These are phyloP conservation scores for Potorous gilbertii DNA, from an alignment of 2,797 vertebrate species.

Conservation along the genomic window DNA sequence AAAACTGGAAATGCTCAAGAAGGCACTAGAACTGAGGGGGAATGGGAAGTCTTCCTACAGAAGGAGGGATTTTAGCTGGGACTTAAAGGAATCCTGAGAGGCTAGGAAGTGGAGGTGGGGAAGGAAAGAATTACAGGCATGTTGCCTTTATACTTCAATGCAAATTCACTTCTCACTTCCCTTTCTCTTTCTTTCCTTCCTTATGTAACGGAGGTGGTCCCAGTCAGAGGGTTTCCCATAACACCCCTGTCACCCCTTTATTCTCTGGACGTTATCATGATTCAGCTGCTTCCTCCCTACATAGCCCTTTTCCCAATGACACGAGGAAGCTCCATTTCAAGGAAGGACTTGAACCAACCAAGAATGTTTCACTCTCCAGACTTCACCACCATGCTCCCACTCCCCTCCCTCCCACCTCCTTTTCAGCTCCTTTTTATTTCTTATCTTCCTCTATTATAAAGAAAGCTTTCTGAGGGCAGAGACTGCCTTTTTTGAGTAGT, in stretches of 20 bases:
- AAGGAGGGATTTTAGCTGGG: neutral
- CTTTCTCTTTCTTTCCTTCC: constrained; percentile 52
- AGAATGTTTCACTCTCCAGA: neutral
- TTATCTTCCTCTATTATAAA: neutral
- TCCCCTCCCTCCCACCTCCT: neutral
- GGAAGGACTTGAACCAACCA: neutral
- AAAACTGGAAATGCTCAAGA: neutral
- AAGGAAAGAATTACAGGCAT: no score
- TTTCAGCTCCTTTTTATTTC: neutral
- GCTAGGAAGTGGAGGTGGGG: neutral
- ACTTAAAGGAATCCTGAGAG: neutral
- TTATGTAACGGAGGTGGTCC: neutral
- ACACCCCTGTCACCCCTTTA: neutral
- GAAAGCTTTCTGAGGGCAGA: neutral
- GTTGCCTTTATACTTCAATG: constrained; percentile 72
- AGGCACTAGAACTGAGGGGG: neutral
- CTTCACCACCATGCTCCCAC: neutral
- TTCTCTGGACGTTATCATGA: neutral
- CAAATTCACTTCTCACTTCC: constrained; percentile 68
- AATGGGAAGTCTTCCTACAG: neutral
- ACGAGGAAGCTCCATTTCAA: neutral
- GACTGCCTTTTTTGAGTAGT: neutral
- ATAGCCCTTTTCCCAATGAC: neutral
- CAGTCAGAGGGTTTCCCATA: neutral
- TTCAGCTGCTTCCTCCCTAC: neutral